Conservation (phyloP, 2,113 vertebrate genomes). For the Oxygymnocypris stewartii region DNA sequence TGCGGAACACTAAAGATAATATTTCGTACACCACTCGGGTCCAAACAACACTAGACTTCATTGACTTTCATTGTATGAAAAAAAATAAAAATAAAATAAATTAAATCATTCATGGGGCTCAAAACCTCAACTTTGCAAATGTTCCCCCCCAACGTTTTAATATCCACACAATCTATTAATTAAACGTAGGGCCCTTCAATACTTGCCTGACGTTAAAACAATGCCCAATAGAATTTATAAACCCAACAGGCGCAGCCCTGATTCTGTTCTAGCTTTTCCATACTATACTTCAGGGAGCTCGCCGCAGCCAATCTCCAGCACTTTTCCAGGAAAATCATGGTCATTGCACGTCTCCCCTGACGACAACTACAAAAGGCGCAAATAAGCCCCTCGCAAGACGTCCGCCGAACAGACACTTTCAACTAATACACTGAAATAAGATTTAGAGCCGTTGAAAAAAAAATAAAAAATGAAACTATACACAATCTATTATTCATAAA, state of each 20-base stretch:
- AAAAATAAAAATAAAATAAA: too few relatives aligned
- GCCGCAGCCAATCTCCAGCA: slow-evolving; percentile 29
- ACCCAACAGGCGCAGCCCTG: neutral
- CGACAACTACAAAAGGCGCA: slow-evolving; percentile 19
- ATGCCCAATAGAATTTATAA: neutral
- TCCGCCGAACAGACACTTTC: neutral
- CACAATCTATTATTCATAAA: slow-evolving; percentile 58
- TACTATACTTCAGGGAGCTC: slow-evolving; percentile 38
- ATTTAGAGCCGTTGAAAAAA: neutral
- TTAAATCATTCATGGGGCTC: neutral
- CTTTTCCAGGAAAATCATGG: slow-evolving; percentile 57
- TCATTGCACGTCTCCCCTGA: slow-evolving; percentile 41
- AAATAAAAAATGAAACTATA: slow-evolving; percentile 12
- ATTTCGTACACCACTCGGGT: neutral
- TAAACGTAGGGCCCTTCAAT: neutral
- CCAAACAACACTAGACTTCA: neutral
- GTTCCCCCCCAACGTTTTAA: neutral
- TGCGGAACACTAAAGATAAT: neutral
- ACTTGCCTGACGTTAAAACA: slow-evolving; percentile 4
- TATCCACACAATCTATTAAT: neutral
- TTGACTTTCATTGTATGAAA: neutral
- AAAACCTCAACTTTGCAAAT: neutral
- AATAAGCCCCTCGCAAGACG: slow-evolving; percentile 31
- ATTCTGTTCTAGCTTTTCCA: slow-evolving; percentile 49
- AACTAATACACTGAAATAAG: slow-evolving; percentile 20